These are phyloP conservation scores for Thunnus thynnus DNA, from an alignment of 2,113 vertebrate genomes.

Conservation along the genomic window DNA sequence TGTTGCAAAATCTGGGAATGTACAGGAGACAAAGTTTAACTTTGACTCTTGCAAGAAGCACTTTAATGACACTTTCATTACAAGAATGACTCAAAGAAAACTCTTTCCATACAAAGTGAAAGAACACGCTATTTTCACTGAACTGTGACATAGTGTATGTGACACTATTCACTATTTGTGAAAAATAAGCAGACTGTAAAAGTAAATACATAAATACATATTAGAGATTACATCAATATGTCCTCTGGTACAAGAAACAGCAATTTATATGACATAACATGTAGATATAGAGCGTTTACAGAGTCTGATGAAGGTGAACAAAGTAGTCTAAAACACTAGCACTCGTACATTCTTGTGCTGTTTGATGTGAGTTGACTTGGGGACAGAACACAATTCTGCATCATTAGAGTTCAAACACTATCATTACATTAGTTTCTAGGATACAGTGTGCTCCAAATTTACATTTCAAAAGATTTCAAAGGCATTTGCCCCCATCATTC, in stretches of 20 bases:
- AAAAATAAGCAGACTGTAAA: too few relatives aligned
- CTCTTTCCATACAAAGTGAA: too few relatives aligned
- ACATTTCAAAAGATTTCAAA: constrained; percentile 66
- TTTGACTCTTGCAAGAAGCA: too few relatives aligned
- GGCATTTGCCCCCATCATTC: constrained; percentile 58
- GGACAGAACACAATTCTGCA: constrained; percentile 53
- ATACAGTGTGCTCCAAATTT: constrained; percentile 56
- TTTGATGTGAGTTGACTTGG: constrained; percentile 32
- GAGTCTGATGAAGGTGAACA: background rate
- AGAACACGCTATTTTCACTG: too few relatives aligned
- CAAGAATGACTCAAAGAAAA: too few relatives aligned
- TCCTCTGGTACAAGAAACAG: background rate
- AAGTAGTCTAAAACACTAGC: constrained; percentile 15
- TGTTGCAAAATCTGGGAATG: too few relatives aligned
- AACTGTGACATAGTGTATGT: too few relatives aligned
- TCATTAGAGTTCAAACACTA: constrained; percentile 51
- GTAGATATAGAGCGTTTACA: background rate
- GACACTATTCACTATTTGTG: too few relatives aligned
- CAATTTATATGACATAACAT: background rate
- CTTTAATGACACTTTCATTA: too few relatives aligned
- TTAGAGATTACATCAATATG: background rate
- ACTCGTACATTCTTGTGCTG: constrained; percentile 10
- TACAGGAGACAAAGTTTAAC: too few relatives aligned
- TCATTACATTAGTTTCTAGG: constrained; percentile 55
- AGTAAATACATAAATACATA: too few relatives aligned